These are phyloP conservation scores for Montipora efflorescens DNA, from an alignment of 64 coral and sea anemone species.

Conservation along the genomic window DNA sequence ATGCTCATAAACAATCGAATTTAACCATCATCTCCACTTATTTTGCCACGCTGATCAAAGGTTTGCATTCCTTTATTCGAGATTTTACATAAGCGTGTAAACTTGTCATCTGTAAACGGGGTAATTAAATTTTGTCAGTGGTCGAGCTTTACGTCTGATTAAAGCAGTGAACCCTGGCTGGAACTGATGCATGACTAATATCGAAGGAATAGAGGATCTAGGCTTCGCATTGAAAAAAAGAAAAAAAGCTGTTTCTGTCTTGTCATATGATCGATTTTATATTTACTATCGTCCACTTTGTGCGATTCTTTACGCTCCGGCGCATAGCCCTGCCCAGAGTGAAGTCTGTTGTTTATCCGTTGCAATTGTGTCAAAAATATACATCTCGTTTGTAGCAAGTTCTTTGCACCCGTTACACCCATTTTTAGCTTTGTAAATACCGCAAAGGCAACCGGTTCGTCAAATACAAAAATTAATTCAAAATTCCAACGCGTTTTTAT, in stretches of 20 bases:
- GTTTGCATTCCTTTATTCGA: neutral
- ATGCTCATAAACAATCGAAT: neutral
- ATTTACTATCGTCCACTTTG: no score
- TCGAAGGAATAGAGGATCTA: neutral
- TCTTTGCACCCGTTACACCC: no score
- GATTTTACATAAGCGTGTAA: neutral
- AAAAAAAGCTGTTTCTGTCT: neutral
- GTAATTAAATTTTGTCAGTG: slow-evolving; percentile 7
- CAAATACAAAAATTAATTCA: no score
- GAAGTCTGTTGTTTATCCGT: no score
- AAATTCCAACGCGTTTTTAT: no score
- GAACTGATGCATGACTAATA: neutral
- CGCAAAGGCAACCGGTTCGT: no score
- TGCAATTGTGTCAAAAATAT: no score
- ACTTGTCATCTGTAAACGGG: neutral
- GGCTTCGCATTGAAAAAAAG: neutral
- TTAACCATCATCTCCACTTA: neutral
- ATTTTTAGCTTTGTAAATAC: no score
- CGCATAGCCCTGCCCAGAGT: no score
- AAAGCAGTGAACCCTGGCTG: neutral
- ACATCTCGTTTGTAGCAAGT: no score
- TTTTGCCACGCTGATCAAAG: neutral
- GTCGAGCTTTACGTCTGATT: neutral
- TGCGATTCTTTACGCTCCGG: no score
- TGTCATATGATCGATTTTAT: neutral